Percentiles rank a stretch among this genome's conserved stretches.
phyloP scores from a whole-genome alignment of 2,113 vertebrate species.

The Hippocampus abdominalis region DNA sequence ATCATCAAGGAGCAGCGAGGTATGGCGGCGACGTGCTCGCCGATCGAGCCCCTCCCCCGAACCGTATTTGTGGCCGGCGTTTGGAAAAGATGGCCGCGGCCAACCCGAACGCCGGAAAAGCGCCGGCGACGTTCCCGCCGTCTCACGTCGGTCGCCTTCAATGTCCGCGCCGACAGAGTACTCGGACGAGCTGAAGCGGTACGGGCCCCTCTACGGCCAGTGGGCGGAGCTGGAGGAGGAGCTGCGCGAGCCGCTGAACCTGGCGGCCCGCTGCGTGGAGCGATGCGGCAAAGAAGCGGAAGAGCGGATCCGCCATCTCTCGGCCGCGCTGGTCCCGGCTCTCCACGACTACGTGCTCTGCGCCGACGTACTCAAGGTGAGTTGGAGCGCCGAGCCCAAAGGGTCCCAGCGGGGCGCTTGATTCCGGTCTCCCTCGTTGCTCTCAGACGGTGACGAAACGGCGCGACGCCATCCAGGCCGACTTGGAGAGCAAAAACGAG shows the following conservation, averaged over 20 bases:
- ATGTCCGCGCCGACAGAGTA: conserved; percentile 73
- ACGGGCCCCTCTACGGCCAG: conserved; percentile 75
- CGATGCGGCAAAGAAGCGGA: conserved; percentile 79
- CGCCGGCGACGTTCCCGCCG: no score
- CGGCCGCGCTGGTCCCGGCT: conserved; percentile 76
- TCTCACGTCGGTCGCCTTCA: no score
- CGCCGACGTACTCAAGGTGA: conserved; percentile 87
- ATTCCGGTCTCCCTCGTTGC: background rate
- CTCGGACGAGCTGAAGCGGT: conserved; percentile 84
- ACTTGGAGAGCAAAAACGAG: conserved; percentile 84
- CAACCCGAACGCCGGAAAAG: no score
- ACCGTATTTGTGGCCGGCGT: no score
- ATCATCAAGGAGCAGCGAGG: conserved; percentile 90
- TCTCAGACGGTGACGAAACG: conserved; percentile 85
- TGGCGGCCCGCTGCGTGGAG: conserved; percentile 79
- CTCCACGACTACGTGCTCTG: conserved; percentile 91
- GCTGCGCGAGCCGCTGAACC: conserved; percentile 76
- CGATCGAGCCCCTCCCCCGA: no score
- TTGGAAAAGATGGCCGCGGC: no score
- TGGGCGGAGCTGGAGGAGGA: conserved; percentile 85
- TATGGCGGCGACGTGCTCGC: conserved; percentile 50
- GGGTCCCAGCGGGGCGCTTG: no score
- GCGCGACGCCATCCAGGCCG: conserved; percentile 91
- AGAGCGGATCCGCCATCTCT: conserved; percentile 74
- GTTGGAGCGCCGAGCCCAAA: background rate